A percentile compares a stretch with the other conserved stretches of the same genome.
Conservation (phyloP, 2,113 vertebrate genomes). For the Albula goreensis region DNA sequence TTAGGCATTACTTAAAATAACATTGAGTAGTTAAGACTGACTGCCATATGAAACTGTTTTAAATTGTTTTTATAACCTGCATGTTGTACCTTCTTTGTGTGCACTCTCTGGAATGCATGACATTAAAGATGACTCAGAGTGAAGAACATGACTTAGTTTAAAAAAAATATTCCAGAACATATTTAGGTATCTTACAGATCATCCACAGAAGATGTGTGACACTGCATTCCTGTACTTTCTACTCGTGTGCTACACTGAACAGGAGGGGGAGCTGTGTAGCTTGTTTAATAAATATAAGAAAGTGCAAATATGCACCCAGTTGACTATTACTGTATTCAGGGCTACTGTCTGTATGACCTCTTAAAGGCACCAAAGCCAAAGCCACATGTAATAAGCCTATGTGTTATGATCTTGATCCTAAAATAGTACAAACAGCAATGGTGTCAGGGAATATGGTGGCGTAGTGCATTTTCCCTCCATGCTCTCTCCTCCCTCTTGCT, state of each 20-base stretch:
- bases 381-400: no score
- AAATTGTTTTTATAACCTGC: neutral
- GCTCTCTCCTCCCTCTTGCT: no score
- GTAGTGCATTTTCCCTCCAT: no score
- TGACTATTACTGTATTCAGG: no score
- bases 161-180: neutral
- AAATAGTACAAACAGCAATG: no score
- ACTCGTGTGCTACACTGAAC: conserved; percentile 2
- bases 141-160: neutral
- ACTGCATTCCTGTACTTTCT: neutral
- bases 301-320: neutral
- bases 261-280: conserved; percentile 25
- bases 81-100: neutral
- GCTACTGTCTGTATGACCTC: no score
- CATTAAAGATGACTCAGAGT: neutral
- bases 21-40: no score
- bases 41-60: neutral
- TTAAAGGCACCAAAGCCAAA: no score
- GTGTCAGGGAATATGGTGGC: no score
- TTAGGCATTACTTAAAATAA: no score
- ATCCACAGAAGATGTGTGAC: neutral
- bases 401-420: no score
- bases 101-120: neutral
- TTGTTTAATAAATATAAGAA: conserved; percentile 2
- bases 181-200: neutral